Conservation (phyloP, 2,113 vertebrate genomes). For the Bufo bufo region DNA sequence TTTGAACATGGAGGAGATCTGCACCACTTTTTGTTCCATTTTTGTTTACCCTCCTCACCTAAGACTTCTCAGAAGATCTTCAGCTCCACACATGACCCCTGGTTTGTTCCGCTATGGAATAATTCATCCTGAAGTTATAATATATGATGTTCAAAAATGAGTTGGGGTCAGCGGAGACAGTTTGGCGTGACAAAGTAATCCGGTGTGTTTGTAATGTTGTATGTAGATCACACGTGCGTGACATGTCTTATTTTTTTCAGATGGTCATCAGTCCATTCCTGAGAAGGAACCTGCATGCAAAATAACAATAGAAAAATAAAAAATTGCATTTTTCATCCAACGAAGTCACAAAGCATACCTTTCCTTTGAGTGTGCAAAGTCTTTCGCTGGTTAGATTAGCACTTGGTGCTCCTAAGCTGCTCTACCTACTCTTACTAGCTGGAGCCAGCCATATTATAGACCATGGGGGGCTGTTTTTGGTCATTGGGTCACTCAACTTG, state of each 20-base stretch:
- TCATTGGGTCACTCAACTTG: background rate
- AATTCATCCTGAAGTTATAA: background rate
- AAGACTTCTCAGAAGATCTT: background rate
- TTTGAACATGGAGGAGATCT: no score
- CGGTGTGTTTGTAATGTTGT: background rate
- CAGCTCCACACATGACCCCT: background rate
- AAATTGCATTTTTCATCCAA: background rate
- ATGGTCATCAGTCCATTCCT: background rate
- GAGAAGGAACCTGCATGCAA: background rate
- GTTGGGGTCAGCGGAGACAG: background rate
- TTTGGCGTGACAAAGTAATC: background rate
- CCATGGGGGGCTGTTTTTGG: background rate
- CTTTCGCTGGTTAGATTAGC: background rate
- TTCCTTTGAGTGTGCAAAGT: background rate
- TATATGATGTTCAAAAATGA: background rate
- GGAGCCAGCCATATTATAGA: background rate
- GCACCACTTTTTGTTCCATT: background rate
- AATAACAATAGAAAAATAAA: background rate
- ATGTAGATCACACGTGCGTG: conserved; percentile 32
- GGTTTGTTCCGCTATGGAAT: background rate
- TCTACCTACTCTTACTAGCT: background rate
- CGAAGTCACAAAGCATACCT: no score
- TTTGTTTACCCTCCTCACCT: background rate
- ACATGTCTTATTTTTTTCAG: conserved; percentile 4
- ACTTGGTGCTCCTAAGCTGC: background rate